Base-by-base conservation (phyloP, 2,113 vertebrate genomes). In the Trichechus manatus region DNA sequence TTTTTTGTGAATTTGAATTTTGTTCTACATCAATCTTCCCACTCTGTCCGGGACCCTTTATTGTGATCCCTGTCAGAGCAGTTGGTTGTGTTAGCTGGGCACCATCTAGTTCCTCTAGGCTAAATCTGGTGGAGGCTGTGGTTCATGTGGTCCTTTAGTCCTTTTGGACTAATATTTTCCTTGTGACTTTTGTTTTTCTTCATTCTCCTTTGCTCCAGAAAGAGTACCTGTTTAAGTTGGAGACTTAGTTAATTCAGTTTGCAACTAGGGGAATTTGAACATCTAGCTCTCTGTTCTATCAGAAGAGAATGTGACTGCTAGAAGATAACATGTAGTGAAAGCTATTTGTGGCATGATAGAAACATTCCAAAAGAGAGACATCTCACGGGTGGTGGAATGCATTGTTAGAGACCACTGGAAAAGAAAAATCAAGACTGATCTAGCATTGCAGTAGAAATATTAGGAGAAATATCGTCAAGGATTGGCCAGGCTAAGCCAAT, bases 211-310 rank as follows among this genome's bases (percentile, higher is more conserved):
- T 56, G 53, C 53, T 56, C 53, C 15, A 56, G 14, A 56, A 13
- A 96, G 68, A 81, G 42, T 33, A 83, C 39, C 63, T 75, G 1
- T 93, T 75, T 87, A 81, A 84, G 79, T 68, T 82, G 14, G 8
- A 97, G 53, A 20, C 23, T 92, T 29, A n/a, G 22, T 93, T 97
- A 66, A 61, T 29, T 93, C 95, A 59, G 23, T 92, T 95, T 94
- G 59, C 29, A 92, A 47, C 68, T 80, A 75, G 77, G 44, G 78
- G 79, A 33, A 39, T 89, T n/a, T 78, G 66, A 88, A 39, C 29
- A 39, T 93, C 42, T 87, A 39, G 39, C 19, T 96, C 87, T 36
- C 64, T 84, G 50, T 80, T 93, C 25, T 31, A 44, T 44, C 50
- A 64, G 75, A 89, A 64, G 31, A 91, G 27, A 88, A 63, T 2